Evolutionary conservation across 2,888 invertebrate species (phyloP).

Genomic region (Lithophane socia): DNA sequence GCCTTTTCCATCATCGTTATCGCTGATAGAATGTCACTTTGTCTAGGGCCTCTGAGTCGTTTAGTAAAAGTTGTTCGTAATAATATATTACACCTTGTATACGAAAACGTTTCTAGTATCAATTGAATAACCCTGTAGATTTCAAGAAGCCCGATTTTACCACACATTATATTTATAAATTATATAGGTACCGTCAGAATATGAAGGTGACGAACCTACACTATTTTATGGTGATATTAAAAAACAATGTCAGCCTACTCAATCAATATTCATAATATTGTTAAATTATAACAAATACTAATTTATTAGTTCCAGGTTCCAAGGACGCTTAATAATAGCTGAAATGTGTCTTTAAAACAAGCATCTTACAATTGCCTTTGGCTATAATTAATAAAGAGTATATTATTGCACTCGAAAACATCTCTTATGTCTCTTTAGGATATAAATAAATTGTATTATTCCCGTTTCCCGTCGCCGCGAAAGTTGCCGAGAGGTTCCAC

Average conservation of each 20-base stretch:
- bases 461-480: slow-evolving; percentile 84
- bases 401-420: slow-evolving; percentile 85
- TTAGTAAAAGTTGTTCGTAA: slow-evolving; percentile 6
- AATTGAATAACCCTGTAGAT: slow-evolving; percentile 27
- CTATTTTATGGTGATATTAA: slow-evolving; percentile 53
- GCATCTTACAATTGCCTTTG: slow-evolving; percentile 82
- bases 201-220: slow-evolving; percentile 26
- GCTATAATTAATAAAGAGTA: slow-evolving; percentile 77
- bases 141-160: slow-evolving; percentile 30
- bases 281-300: slow-evolving; percentile 53
- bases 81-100: neutral
- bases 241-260: slow-evolving; percentile 51
- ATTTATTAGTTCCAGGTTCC: slow-evolving; percentile 52
- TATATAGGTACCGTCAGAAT: slow-evolving; percentile 62
- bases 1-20: too few relatives aligned
- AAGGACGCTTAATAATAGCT: slow-evolving; percentile 59
- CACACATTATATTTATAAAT: slow-evolving; percentile 40
- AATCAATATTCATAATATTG: slow-evolving; percentile 56
- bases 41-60: neutral
- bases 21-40: too few relatives aligned
- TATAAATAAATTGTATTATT: slow-evolving; percentile 72
- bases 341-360: slow-evolving; percentile 64
- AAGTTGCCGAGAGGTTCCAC: slow-evolving; percentile 89
- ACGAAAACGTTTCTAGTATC: neutral
- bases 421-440: slow-evolving; percentile 78